These are phyloP conservation scores for Acyrthosiphon pisum DNA, from an alignment of 1,140 invertebrate genomes.

Conservation along the genomic window DNA sequence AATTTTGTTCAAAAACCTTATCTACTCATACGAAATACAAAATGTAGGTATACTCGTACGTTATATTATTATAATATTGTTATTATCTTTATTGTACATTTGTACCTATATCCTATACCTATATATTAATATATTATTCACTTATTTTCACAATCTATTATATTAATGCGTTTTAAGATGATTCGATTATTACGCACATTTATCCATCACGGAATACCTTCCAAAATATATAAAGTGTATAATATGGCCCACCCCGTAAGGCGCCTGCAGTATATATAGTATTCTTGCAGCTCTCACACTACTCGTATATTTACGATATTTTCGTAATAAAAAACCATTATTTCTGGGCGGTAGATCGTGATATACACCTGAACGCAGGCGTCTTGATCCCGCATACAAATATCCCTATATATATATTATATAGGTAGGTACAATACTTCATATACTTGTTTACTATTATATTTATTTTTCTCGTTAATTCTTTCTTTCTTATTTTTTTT, in stretches of 20 bases:
- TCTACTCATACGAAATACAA: too few species aligned
- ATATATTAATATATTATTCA: too few species aligned
- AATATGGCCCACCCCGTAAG: neutral
- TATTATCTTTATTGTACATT: too few species aligned
- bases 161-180: neutral
- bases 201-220: neutral
- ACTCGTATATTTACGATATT: neutral
- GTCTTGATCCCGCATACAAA: conserved; percentile 5
- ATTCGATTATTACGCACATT: neutral
- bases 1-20: too few species aligned
- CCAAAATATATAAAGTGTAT: neutral
- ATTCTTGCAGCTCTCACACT: neutral
- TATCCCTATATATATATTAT: neutral
- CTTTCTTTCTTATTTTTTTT: neutral
- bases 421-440: neutral
- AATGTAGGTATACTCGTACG: too few species aligned
- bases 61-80: too few species aligned
- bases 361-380: conserved; percentile 13
- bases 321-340: conserved; percentile 10
- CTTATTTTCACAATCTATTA: neutral
- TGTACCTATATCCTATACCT: too few species aligned
- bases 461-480: conserved; percentile 23
- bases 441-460: conserved; percentile 28
- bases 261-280: neutral
- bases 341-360: neutral